These are phyloP conservation scores for Clunio marinus DNA, from an alignment of 2,888 invertebrate species.

Conservation along the genomic window DNA sequence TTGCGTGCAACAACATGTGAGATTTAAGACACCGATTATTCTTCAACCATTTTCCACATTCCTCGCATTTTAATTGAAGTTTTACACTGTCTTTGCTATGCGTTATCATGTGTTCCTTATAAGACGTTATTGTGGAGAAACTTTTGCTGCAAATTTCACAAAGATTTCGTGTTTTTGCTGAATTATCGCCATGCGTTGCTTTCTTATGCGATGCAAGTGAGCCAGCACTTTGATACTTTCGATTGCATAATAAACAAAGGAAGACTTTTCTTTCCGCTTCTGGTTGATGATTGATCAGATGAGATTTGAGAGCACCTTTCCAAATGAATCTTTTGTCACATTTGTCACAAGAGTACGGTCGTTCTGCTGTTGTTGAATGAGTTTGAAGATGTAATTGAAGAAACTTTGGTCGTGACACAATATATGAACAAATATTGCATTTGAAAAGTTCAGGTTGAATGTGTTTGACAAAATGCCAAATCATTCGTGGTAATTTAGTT, in stretches of 20 bases:
- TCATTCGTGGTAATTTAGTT: neutral
- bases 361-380: conserved; percentile 40
- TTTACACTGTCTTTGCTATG: conserved; percentile 40
- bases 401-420: conserved; percentile 40
- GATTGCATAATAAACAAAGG: conserved; percentile 40
- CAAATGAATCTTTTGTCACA: conserved; percentile 40
- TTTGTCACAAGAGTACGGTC: conserved; percentile 40
- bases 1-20: conserved; percentile 40
- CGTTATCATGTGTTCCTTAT: conserved; percentile 40
- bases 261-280: conserved; percentile 38
- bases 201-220: conserved; percentile 40
- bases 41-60: conserved; percentile 41
- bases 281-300: conserved; percentile 40
- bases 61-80: conserved; percentile 39
- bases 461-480: conserved; percentile 34
- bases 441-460: conserved; percentile 40
- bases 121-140: conserved; percentile 40
- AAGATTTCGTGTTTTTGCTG: conserved; percentile 26
- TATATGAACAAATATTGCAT: conserved; percentile 40
- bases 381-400: conserved; percentile 40
- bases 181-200: conserved; percentile 17
- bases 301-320: conserved; percentile 40
- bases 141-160: conserved; percentile 41
- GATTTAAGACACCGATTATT: conserved; percentile 41
- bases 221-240: conserved; percentile 40